Percentiles rank a stretch among this genome's conserved stretches.
These are phyloP conservation scores for Chirona hameri DNA, from an alignment of 2,888 invertebrate species.

Conservation along the genomic window DNA sequence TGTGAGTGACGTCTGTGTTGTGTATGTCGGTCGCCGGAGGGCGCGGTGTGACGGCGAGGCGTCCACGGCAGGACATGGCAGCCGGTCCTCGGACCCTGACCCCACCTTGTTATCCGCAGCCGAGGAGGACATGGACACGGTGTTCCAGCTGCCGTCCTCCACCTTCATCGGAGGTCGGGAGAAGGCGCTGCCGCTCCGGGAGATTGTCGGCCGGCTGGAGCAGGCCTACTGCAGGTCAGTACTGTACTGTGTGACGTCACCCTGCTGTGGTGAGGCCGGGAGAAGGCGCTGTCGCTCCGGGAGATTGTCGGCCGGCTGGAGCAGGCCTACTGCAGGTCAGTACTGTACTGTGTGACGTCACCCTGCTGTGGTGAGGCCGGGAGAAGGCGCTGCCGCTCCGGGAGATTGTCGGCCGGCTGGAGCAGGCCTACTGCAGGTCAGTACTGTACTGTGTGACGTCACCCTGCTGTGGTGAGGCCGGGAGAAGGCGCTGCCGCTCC, in stretches of 20 bases:
- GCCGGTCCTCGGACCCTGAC: neutral
- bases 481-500: slow-evolving; percentile 49
- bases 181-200: slow-evolving; percentile 57
- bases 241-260: too few relatives aligned
- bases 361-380: too few relatives aligned
- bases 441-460: too few relatives aligned
- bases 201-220: slow-evolving; percentile 88
- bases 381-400: slow-evolving; percentile 56
- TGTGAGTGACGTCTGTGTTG: too few relatives aligned
- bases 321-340: too few relatives aligned
- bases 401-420: slow-evolving; percentile 87
- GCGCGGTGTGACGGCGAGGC: too few relatives aligned
- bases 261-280: slow-evolving; percentile 57
- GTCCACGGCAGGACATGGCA: neutral
- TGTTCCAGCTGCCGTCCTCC: slow-evolving; percentile 93
- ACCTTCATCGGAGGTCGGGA: slow-evolving; percentile 88
- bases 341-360: too few relatives aligned
- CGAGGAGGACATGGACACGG: slow-evolving; percentile 93
- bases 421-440: slow-evolving; percentile 60
- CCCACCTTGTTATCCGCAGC: slow-evolving; percentile 55
- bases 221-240: too few relatives aligned
- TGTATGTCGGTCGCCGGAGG: too few relatives aligned
- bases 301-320: slow-evolving; percentile 91
- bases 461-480: too few relatives aligned
- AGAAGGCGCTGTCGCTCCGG: slow-evolving; percentile 53